A percentile compares a stretch with the other conserved stretches of the same genome.
Conservation (phyloP, 2,888 invertebrate species). For the Hyposoter dolosus region DNA sequence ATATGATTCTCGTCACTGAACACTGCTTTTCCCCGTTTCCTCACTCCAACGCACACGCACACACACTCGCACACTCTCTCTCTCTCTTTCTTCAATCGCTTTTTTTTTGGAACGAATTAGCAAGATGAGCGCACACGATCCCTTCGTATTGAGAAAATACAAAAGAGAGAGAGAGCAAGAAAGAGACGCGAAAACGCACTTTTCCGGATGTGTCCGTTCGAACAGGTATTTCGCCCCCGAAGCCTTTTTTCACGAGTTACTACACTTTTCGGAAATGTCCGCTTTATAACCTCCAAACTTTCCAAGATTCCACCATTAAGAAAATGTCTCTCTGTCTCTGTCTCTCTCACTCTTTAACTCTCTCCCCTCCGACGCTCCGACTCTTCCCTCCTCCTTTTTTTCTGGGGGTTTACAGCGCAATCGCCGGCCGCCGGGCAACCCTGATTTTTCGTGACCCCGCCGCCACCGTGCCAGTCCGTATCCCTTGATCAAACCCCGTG, state of each 20-base stretch:
- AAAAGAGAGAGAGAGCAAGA: not conserved
- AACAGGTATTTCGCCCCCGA: not conserved
- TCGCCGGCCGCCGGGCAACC: slow-evolving; percentile 55
- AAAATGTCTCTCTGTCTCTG: slow-evolving; percentile 24
- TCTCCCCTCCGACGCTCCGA: not conserved
- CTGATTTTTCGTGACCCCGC: slow-evolving; percentile 50
- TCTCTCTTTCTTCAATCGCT: not conserved
- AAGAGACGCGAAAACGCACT: not conserved
- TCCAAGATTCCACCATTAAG: slow-evolving; percentile 69
- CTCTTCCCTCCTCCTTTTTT: not conserved
- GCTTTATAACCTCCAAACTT: slow-evolving; percentile 79
- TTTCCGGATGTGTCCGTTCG: not conserved
- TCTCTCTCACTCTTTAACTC: slow-evolving; percentile 15
- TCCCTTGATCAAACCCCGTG: slow-evolving; percentile 39
- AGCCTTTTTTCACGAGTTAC: slow-evolving; percentile 11
- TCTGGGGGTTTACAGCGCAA: slow-evolving; percentile 42
- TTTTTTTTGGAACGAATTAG: slow-evolving; percentile 7
- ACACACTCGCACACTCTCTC: not conserved
- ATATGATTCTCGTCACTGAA: slow-evolving; percentile 27
- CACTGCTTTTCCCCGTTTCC: slow-evolving; percentile 9
- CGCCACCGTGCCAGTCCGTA: slow-evolving; percentile 2
- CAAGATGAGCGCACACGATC: slow-evolving; percentile 6
- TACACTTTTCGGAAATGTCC: slow-evolving; percentile 37
- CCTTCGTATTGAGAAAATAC: not conserved
- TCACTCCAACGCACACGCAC: not conserved